Base-by-base conservation (phyloP, 2,888 invertebrate species). In the Platycnemis pennipes region DNA sequence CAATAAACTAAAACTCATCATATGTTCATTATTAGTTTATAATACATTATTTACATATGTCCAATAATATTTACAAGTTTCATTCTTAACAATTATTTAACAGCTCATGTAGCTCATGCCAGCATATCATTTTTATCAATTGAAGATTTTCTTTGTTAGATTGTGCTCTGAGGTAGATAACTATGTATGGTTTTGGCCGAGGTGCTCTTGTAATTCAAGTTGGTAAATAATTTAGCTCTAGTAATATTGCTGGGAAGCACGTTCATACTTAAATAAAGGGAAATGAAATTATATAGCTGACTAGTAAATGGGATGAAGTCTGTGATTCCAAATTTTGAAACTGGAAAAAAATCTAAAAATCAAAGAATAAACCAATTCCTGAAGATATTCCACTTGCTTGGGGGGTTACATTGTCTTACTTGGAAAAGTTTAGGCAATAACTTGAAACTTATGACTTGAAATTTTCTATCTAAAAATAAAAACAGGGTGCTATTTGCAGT, bases 1-100 rank as follows among this genome's bases (percentile, higher is more conserved):
- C n/a, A 89, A 2, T 63, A 19, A 56, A 89, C 19, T 63, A 26
- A 89, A 53, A 53, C 53, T 5, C 53, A 7, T 8, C 8, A 37
- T 31, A 77, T 77, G 37, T 37, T 91, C 16, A 42, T 22, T 63
- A 69, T 63, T n/a, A 53, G 42, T 63, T 91, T 63, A 89, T 89
- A n/a, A 69, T 91, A 91, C 91, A 91, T n/a, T 91, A 91, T 91
- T 91, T 91, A 91, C 91, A 91, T n/a, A 63, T n/a, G 63, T 91
- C 26, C 56, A 87, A 69, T 4, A n/a, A 19, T 45, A 44, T 63
- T 56, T 63, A 91, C 91, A 91, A 2, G 42, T 53, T 77, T 77
- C 77, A 37, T 77, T 16, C 13, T 37, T 77, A 37, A 77, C 37
- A 11, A 37, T 77, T 37, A 37, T 77, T 77, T 26, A 37, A 77